Conservation (phyloP, 2,888 invertebrate genomes). For the Drosophila macrothrix region DNA sequence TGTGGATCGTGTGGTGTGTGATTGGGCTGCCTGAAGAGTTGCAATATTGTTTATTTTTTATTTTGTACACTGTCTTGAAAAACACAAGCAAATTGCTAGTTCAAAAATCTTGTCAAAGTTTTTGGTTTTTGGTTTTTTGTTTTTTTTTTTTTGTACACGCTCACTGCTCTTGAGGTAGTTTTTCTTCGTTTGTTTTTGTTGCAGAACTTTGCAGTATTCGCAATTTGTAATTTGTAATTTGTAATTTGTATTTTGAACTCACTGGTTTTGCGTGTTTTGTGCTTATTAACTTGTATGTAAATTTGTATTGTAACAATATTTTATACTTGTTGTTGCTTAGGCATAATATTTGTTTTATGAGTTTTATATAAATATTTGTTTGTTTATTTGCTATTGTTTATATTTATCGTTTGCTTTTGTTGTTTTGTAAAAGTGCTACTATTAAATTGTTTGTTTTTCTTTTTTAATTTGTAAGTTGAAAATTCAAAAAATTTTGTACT, state of each 20-base stretch:
- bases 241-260: conserved; percentile 61
- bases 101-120: conserved; percentile 29
- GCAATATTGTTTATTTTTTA: conserved; percentile 2
- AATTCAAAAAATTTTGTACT: conserved; percentile 65
- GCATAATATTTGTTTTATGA: conserved; percentile 37
- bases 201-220: conserved; percentile 19
- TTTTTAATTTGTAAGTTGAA: conserved; percentile 65
- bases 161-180: conserved; percentile 77
- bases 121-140: conserved; percentile 17
- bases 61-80: neutral
- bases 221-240: conserved; percentile 28
- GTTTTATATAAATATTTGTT: conserved; percentile 56
- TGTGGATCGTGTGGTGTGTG: neutral
- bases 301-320: conserved; percentile 50
- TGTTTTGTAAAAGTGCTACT: conserved; percentile 71
- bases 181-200: conserved; percentile 39
- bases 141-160: conserved; percentile 55
- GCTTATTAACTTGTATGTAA: conserved; percentile 39
- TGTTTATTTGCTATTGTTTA: conserved; percentile 43
- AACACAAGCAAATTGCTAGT: conserved; percentile 2
- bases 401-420: conserved; percentile 31
- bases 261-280: conserved; percentile 55
- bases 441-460: conserved; percentile 61
- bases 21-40: neutral
- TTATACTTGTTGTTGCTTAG: conserved; percentile 48